A percentile compares a stretch with the other conserved stretches of the same genome.
phyloP scores from a whole-genome alignment of 1,140 invertebrate genomes.

The Drosophila murphyi region DNA sequence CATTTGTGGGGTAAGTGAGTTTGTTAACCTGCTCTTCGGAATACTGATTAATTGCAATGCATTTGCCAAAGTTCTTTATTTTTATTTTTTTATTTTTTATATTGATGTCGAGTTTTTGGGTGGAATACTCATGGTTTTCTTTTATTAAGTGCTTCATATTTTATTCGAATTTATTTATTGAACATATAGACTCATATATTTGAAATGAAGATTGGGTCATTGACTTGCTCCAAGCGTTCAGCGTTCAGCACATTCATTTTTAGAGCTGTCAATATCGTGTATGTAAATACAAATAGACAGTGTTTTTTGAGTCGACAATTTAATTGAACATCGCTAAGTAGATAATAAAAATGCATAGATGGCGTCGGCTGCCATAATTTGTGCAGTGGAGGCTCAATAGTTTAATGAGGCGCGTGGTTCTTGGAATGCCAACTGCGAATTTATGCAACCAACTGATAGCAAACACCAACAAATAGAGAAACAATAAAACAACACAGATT shows the following conservation, averaged over 20 bases:
- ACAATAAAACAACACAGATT: slow-evolving; percentile 22
- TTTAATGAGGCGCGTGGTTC: slow-evolving; percentile 32
- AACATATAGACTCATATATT: background rate
- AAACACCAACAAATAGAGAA: slow-evolving; percentile 1
- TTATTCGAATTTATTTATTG: too few relatives aligned
- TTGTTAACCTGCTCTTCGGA: slow-evolving; percentile 9
- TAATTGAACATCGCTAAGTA: slow-evolving; percentile 26
- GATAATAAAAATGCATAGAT: slow-evolving; percentile 46
- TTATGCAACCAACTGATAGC: slow-evolving; percentile 39
- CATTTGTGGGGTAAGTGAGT: background rate
- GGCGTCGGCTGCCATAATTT: slow-evolving; percentile 22
- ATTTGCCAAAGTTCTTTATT: background rate
- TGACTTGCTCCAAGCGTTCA: slow-evolving; percentile 15
- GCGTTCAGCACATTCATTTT: background rate
- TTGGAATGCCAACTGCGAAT: slow-evolving; percentile 44
- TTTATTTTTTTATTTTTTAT: too few relatives aligned
- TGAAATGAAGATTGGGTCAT: slow-evolving; percentile 25
- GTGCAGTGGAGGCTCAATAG: slow-evolving; percentile 6
- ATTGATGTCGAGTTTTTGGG: too few relatives aligned
- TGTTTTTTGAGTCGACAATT: slow-evolving; percentile 1
- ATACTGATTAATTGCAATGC: background rate
- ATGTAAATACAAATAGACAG: background rate
- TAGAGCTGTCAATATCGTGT: background rate
- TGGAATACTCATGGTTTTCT: too few relatives aligned
- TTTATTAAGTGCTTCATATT: too few relatives aligned